These are phyloP conservation scores for Hoplodrina blanda DNA, from an alignment of 2,888 invertebrate genomes.

Conservation along the genomic window DNA sequence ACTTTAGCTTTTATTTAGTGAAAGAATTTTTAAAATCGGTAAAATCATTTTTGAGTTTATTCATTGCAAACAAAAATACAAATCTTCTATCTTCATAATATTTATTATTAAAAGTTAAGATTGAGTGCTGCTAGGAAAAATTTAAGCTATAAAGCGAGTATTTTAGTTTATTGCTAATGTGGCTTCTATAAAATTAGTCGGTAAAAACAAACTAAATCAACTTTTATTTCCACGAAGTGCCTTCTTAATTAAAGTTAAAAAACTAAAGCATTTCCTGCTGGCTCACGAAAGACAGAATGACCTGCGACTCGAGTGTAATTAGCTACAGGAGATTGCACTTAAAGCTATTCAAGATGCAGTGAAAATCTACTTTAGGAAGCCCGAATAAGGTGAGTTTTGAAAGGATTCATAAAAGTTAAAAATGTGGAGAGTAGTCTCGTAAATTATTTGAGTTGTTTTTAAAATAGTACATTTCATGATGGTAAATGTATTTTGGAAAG, in stretches of 20 bases:
- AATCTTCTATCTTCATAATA: too few species aligned
- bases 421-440: background rate
- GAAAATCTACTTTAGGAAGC: slow-evolving; percentile 12
- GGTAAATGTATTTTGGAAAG: too few species aligned
- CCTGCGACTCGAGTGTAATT: slow-evolving; percentile 41
- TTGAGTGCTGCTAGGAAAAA: too few species aligned
- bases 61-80: too few species aligned
- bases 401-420: background rate
- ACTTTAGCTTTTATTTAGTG: too few species aligned
- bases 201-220: slow-evolving; percentile 1
- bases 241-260: slow-evolving; percentile 7
- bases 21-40: too few species aligned
- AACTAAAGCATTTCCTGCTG: slow-evolving; percentile 10
- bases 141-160: background rate
- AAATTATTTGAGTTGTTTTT: background rate
- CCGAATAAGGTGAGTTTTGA: background rate
- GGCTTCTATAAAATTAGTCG: too few species aligned
- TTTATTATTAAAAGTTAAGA: too few species aligned
- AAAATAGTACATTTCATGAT: slow-evolving; percentile 14
- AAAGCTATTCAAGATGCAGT: slow-evolving; percentile 8
- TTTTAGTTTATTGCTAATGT: background rate
- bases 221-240: background rate
- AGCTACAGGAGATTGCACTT: slow-evolving; percentile 50
- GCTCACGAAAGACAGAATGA: slow-evolving; percentile 21
- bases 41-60: too few species aligned